A percentile compares a stretch with the other conserved stretches of the same genome.
phyloP scores from a whole-genome alignment of 2,113 vertebrate species.

The Irena cyanogastra region DNA sequence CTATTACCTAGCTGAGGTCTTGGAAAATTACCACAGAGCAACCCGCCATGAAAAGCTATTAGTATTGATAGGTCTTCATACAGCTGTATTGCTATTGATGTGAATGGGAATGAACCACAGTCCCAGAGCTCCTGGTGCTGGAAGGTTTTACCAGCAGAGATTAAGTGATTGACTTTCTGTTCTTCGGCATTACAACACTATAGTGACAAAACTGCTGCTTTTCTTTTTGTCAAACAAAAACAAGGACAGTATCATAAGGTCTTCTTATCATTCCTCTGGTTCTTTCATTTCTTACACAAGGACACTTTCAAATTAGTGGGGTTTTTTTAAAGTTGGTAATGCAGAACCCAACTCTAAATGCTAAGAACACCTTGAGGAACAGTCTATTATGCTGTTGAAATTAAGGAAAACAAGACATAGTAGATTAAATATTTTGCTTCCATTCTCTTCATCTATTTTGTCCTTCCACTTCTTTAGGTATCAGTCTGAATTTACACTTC shows the following conservation, averaged over 20 bases:
- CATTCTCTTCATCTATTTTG: neutral
- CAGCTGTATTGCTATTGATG: neutral
- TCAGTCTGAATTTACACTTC: neutral
- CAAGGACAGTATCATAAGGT: neutral
- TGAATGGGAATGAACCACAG: neutral
- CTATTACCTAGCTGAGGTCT: neutral
- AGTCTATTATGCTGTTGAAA: neutral
- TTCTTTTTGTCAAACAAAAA: neutral
- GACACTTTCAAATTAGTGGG: neutral
- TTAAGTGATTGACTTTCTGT: neutral
- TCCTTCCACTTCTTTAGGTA: neutral
- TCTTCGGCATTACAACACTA: neutral
- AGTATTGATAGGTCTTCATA: neutral
- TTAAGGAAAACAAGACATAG: neutral
- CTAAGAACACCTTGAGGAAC: neutral
- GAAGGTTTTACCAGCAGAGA: neutral
- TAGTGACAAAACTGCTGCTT: neutral
- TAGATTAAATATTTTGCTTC: neutral
- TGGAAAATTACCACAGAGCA: neutral
- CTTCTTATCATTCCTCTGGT: neutral
- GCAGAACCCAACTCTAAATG: neutral
- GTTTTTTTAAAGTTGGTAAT: neutral
- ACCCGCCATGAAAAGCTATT: neutral
- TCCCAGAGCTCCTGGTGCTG: neutral
- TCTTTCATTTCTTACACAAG: neutral